Conservation (phyloP, 2,113 vertebrate species). For the Chionomys nivalis region DNA sequence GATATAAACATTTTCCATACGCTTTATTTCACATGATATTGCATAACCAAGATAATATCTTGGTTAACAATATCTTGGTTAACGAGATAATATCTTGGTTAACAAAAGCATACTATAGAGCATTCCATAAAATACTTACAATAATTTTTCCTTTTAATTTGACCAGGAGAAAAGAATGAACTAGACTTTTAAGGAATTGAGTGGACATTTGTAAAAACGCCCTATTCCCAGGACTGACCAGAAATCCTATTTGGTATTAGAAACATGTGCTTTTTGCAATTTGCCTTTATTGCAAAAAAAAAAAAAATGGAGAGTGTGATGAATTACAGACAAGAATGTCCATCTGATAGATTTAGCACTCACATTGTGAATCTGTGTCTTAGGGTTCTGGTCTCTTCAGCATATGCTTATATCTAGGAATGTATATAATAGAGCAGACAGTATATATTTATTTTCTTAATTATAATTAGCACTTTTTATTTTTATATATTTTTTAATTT, state of each 20-base stretch:
- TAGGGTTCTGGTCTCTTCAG: background rate
- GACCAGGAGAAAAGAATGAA: background rate
- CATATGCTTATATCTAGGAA: background rate
- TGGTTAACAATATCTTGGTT: background rate
- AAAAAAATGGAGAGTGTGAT: slow-evolving; percentile 4
- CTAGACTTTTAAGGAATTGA: background rate
- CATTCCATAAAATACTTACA: background rate
- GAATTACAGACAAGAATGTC: background rate
- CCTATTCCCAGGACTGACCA: background rate
- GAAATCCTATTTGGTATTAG: slow-evolving; percentile 50
- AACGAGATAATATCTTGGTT: background rate
- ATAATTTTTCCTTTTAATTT: background rate
- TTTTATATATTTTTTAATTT: background rate
- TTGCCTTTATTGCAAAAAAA: slow-evolving; percentile 45
- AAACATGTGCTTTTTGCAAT: slow-evolving; percentile 34
- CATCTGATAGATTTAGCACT: background rate
- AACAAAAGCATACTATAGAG: background rate
- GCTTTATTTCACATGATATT: background rate
- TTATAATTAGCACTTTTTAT: background rate
- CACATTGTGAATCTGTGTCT: slow-evolving; percentile 28
- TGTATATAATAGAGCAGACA: slow-evolving; percentile 10
- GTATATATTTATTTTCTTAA: background rate
- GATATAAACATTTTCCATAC: background rate
- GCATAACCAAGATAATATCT: background rate
- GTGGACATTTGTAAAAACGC: background rate